Percentiles rank a stretch among this genome's conserved stretches.
These are phyloP conservation scores for Saxidomus purpurata DNA, from an alignment of 1,140 invertebrate species.

Conservation along the genomic window DNA sequence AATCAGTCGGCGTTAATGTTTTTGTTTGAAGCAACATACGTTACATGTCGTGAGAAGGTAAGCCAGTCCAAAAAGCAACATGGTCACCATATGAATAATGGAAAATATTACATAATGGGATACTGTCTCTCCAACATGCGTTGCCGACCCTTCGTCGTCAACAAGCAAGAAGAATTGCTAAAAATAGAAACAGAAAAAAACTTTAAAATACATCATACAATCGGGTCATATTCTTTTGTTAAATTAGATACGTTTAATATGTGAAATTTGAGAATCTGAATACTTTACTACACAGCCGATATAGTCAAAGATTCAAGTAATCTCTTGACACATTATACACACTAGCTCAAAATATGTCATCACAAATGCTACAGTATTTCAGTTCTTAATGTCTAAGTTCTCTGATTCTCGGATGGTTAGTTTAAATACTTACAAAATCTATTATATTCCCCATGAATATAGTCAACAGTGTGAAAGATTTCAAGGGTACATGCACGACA, in stretches of 20 bases:
- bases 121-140: conserved; percentile 95
- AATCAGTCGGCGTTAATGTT: background rate
- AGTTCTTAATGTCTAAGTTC: too few species aligned
- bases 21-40: conserved; percentile 54
- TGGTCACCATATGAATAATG: conserved; percentile 83
- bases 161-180: conserved; percentile 93
- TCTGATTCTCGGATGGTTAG: too few species aligned
- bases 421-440: conserved; percentile 89
- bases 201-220: background rate
- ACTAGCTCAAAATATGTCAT: too few species aligned
- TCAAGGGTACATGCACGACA: conserved; percentile 86
- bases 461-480: conserved; percentile 90
- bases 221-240: background rate
- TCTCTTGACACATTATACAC: too few species aligned
- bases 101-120: conserved; percentile 89
- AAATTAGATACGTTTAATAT: background rate
- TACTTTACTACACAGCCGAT: too few species aligned
- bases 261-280: background rate
- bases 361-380: too few species aligned
- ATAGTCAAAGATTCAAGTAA: too few species aligned
- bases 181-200: conserved; percentile 71
- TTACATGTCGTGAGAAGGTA: conserved; percentile 73
- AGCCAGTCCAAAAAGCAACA: conserved; percentile 75
- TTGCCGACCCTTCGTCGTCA: conserved; percentile 96
- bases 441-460: conserved; percentile 94